Conservation (phyloP, 2,888 invertebrate genomes). For the Megalurothrips usitatus region DNA sequence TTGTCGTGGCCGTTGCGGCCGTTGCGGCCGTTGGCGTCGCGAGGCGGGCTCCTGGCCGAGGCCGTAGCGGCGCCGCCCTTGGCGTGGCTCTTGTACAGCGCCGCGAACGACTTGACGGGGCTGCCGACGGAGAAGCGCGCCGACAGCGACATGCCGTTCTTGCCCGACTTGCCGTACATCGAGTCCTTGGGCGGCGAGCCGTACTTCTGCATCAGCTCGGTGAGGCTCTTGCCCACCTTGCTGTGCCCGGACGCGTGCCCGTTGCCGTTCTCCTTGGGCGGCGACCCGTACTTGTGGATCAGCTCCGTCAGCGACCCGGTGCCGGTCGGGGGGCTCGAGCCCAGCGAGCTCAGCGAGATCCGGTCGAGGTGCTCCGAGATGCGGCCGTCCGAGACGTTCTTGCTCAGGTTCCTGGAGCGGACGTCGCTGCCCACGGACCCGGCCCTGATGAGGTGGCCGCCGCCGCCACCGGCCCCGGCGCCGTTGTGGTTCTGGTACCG, state of each 20-base stretch:
- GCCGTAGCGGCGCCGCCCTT: background rate
- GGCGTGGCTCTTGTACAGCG: background rate
- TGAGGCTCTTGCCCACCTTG: background rate
- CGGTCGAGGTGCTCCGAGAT: background rate
- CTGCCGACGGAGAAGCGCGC: background rate
- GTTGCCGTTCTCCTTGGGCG: background rate
- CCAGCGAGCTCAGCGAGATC: background rate
- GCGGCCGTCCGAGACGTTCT: background rate
- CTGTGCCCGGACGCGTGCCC: background rate
- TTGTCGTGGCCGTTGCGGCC: background rate
- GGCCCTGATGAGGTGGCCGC: background rate
- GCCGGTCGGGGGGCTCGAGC: background rate
- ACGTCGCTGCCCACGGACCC: slow-evolving; percentile 38
- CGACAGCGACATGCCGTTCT: background rate
- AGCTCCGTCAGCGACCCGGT: background rate
- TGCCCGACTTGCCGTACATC: background rate
- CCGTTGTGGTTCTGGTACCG: background rate
- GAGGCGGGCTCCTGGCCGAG: slow-evolving; percentile 1
- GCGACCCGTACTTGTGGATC: background rate
- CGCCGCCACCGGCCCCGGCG: too few species aligned
- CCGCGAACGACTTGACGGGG: background rate
- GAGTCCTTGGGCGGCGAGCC: background rate
- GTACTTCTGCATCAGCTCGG: slow-evolving; percentile 7
- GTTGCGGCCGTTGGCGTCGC: background rate
- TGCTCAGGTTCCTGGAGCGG: slow-evolving; percentile 32